Conservation (phyloP, 2,888 invertebrate species). For the Erpobdella octoculata region DNA sequence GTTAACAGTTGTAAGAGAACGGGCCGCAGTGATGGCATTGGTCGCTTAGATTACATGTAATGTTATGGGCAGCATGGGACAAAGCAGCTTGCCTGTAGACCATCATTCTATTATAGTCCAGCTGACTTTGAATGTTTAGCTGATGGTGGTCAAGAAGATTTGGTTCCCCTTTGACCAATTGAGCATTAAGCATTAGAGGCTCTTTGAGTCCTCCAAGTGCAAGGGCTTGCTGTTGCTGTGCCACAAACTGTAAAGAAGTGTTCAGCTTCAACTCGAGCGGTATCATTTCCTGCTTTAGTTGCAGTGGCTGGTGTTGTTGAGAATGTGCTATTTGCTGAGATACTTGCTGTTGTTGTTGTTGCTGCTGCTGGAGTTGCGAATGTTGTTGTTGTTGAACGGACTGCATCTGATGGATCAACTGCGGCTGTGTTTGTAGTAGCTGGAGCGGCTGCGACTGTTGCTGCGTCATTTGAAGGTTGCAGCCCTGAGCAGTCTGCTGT, state of each 20-base stretch:
- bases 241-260: slow-evolving; percentile 14
- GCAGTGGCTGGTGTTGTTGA: not conserved
- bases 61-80: not conserved
- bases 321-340: slow-evolving; percentile 11
- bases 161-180: not conserved
- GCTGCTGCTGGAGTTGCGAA: slow-evolving; percentile 7
- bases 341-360: slow-evolving; percentile 16
- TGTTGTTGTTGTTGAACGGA: slow-evolving; percentile 12
- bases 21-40: not conserved
- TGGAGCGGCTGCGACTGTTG: slow-evolving; percentile 14
- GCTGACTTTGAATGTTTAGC: not conserved
- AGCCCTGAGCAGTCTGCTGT: not conserved
- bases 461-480: not conserved
- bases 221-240: slow-evolving; percentile 8
- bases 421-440: slow-evolving; percentile 9
- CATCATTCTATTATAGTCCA: not conserved
- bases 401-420: slow-evolving; percentile 14
- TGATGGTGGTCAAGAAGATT: not conserved
- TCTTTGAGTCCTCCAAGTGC: slow-evolving; percentile 11
- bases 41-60: slow-evolving; percentile 3
- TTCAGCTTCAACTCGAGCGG: slow-evolving; percentile 15
- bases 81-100: not conserved
- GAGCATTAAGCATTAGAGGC: not conserved
- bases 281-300: slow-evolving; percentile 21
- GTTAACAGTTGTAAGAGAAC: slow-evolving; percentile 2